phyloP scores from a whole-genome alignment of 2,113 vertebrate genomes.

The Cephalopterus ornatus region DNA sequence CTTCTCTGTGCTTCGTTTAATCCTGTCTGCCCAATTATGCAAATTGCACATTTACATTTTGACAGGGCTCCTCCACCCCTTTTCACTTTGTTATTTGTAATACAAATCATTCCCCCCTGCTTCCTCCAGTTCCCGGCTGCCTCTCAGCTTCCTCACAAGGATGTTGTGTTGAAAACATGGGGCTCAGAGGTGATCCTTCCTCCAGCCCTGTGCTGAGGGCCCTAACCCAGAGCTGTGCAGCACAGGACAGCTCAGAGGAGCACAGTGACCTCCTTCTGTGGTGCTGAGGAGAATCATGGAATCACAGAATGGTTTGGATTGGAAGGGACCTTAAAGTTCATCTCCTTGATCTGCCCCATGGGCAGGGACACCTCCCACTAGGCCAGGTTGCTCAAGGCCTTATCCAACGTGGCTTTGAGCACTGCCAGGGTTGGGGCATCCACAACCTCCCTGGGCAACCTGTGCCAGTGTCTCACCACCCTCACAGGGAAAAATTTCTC shows the following conservation, averaged over 20 bases:
- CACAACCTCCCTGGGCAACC: background rate
- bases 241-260: background rate
- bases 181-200: background rate
- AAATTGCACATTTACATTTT: conserved; percentile 66
- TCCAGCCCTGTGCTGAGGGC: background rate
- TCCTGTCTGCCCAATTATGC: conserved; percentile 55
- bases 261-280: background rate
- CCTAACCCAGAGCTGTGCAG: background rate
- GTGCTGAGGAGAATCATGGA: background rate
- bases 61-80: conserved; percentile 31
- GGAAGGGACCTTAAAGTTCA: background rate
- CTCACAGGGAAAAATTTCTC: background rate
- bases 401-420: accelerated
- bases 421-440: background rate
- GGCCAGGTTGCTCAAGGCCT: background rate
- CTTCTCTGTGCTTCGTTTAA: conserved; percentile 27
- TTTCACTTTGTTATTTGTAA: background rate
- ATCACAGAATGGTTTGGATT: background rate
- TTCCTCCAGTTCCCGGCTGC: background rate
- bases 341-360: background rate
- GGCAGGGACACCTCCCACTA: accelerated
- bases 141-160: background rate
- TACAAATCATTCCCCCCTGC: background rate
- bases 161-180: accelerated
- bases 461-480: background rate